These are phyloP conservation scores for Cantharis rufa DNA, from an alignment of 2,888 invertebrate species.

Conservation along the genomic window DNA sequence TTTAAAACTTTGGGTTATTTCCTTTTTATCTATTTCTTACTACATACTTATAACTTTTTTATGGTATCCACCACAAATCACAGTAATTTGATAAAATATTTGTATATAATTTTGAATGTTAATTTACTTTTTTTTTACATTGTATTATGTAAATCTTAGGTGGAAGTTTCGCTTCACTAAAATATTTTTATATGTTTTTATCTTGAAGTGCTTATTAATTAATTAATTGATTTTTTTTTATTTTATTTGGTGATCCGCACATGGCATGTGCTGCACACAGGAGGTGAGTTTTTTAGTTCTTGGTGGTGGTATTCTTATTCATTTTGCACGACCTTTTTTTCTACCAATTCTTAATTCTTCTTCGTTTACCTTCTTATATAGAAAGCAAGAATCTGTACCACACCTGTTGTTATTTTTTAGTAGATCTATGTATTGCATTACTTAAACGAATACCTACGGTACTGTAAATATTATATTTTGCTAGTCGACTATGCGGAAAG, in stretches of 20 bases:
- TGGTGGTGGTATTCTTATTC: constrained; percentile 43
- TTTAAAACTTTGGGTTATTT: not conserved
- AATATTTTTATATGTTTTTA: constrained; percentile 22
- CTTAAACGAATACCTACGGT: not conserved
- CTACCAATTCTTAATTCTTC: not conserved
- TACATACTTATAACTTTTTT: not conserved
- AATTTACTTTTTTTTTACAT: not conserved
- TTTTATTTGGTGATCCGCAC: constrained; percentile 51
- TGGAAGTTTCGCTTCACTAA: constrained; percentile 14
- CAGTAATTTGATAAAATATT: not conserved
- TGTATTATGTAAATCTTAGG: constrained; percentile 5
- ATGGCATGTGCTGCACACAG: constrained; percentile 53
- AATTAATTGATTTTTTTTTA: constrained; percentile 45
- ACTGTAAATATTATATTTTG: not conserved
- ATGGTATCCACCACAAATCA: not conserved
- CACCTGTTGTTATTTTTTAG: not conserved
- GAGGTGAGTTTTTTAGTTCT: constrained; percentile 53
- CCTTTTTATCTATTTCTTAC: not conserved
- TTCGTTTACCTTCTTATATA: not conserved
- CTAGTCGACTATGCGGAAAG: not conserved
- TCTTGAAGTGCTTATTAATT: constrained; percentile 33
- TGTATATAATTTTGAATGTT: not conserved
- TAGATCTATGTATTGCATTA: not conserved
- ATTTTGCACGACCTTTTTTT: constrained; percentile 34
- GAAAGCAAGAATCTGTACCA: not conserved